Conservation (phyloP, 2,113 vertebrate genomes). For the Chamaetylas fuelleborni region DNA sequence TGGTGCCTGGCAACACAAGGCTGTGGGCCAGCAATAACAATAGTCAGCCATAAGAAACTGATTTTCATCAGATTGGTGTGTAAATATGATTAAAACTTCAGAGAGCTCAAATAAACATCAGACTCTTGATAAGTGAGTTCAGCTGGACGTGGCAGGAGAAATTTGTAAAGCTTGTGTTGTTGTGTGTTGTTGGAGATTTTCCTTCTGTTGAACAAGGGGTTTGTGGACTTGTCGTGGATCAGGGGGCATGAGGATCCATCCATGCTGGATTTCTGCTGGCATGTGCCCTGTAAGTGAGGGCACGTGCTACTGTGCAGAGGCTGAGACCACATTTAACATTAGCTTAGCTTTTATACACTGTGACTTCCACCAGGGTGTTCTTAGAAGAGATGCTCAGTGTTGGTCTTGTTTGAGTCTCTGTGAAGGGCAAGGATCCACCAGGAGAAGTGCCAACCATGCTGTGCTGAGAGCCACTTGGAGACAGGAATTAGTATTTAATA, state of each 20-base stretch:
- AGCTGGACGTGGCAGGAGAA: constrained; percentile 3
- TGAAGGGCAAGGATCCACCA: background rate
- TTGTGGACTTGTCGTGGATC: background rate
- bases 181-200: background rate
- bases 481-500: background rate
- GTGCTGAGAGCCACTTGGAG: background rate
- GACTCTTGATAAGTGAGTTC: background rate
- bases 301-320: background rate
- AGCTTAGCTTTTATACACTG: fast-evolving
- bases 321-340: background rate
- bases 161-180: background rate
- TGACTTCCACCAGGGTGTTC: background rate
- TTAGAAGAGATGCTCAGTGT: background rate
- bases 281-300: fast-evolving
- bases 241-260: background rate
- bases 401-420: background rate
- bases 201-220: background rate
- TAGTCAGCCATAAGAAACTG: background rate
- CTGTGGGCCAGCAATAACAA: background rate
- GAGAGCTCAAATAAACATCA: constrained; percentile 13
- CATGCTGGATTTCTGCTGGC: fast-evolving
- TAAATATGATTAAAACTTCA: constrained; percentile 38
- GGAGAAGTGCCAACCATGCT: background rate
- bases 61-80: background rate
- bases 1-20: background rate